phyloP scores from a whole-genome alignment of 2,888 invertebrate species.

The Helobdella robusta region DNA sequence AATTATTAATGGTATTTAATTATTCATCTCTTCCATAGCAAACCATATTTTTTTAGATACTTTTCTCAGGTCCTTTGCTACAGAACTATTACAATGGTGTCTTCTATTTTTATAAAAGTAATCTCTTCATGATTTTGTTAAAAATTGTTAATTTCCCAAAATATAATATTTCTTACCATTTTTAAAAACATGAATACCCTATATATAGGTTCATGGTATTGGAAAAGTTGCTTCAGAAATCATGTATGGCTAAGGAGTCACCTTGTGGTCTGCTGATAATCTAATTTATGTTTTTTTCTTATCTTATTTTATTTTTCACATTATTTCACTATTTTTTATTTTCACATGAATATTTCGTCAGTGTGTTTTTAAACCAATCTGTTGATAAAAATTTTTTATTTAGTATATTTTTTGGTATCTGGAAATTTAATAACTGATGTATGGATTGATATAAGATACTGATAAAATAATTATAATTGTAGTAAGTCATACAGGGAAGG shows the following conservation, averaged over 20 bases:
- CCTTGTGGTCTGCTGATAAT: conserved; percentile 55
- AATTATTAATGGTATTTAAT: background rate
- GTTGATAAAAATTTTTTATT: too few species aligned
- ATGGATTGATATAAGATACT: too few species aligned
- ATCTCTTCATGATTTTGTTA: conserved; percentile 15
- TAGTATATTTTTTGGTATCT: too few species aligned
- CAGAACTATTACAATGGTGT: conserved; percentile 13
- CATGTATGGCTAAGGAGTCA: conserved; percentile 78
- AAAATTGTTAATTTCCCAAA: conserved; percentile 13
- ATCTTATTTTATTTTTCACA: background rate
- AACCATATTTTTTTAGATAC: background rate
- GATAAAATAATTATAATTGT: too few species aligned
- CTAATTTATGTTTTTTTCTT: background rate
- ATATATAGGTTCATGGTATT: conserved; percentile 60
- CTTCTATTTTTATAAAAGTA: background rate
- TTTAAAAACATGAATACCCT: background rate
- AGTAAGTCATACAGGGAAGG: too few species aligned
- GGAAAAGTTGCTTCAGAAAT: conserved; percentile 64
- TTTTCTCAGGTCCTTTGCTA: conserved; percentile 20
- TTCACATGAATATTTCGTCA: too few species aligned
- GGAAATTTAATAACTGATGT: too few species aligned
- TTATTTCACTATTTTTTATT: too few species aligned
- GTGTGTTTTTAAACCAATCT: too few species aligned
- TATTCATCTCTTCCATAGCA: background rate
- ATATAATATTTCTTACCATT: conserved; percentile 36